Evolutionary conservation across 2,113 vertebrate genomes (phyloP), one percentile per base, ranked within the genome.

Genomic region (Periophthalmus modestus): DNA sequence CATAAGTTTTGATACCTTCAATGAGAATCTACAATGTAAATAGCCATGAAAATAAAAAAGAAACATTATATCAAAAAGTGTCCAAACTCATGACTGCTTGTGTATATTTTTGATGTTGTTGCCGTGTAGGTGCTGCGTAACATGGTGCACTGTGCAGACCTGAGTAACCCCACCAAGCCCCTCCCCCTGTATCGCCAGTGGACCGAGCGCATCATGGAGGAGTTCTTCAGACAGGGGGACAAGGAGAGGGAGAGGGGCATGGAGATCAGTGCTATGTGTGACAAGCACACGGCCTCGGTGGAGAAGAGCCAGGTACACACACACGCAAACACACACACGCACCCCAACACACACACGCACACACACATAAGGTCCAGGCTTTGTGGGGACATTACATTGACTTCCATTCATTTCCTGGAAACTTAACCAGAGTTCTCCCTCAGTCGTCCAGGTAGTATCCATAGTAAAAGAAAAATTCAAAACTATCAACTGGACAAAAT

Each of bases 261-360:
- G 94, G 96, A 97, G 88, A 94, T 97, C 91, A 97, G 96, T 73
- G 95, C 96, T 79, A 97, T 97, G 96, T 97, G 96, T 0, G 95
- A 97, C 89, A 96, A 96, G 74, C 95, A 94, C 92, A 96, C 91
- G 0, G 96, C 96, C 5, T 96, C 96, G 0, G 93, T 97, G 72
- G 96, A 97, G 90, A 97, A 96, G 74, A 95, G 95, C 67, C 96
- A 97, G 95, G 96, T 96, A 68, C 55, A 21, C n/a, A 1, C 48
- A 52, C 43, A 46, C 14, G 2, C 48, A 16, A 1, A 47, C 2
- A 46, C 43, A 66, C 50, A 14, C 16, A 5, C n/a, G n/a, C n/a
- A n/a, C n/a, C n/a, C n/a, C n/a, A n/a, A n/a, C 13, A 14, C 13
- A 11, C 16, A 52, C 48, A 19, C n/a, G 7, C 18, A 52, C 5